Base-by-base conservation (phyloP, 2,113 vertebrate species). In the Calyptomena viridis region DNA sequence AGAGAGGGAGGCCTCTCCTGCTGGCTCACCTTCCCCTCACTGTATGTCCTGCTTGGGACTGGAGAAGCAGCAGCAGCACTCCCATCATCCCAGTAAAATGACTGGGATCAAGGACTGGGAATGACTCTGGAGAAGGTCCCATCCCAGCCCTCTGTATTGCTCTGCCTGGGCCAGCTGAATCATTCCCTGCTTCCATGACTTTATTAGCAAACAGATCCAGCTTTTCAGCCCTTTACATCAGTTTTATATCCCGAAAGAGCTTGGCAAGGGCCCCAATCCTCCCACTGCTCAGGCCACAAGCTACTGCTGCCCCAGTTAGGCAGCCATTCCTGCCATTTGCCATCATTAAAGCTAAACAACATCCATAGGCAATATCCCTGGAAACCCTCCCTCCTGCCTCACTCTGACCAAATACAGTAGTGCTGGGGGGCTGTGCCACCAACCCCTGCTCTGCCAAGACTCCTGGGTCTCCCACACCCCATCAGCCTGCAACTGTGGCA, bases 271-370 rank as follows among this genome's bases (percentile, higher is more conserved):
- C 77, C 92, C 78, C 80, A 56, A 80, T 96, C 93, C 85, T 97
- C 92, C 93, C 90, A 82, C 93, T 87, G 83, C 88, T 85, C 40
- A 56, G 89, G 58, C 95, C 76, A 72, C 86, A 66, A 94, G 87
- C 92, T 84, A 72, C 90, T 46, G 69, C 84, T 90, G 84, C 58
- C 89, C 96, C 96, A 95, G 69, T 91, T 96, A 91, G 94, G 84
- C 71, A 72, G 53, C 93, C 6, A 1, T 59, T 90, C 40, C 72
- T 68, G 60, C 84, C 12, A 5, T 53, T 93, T 83, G 22, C 79
- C 42, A 7, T 53, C 2, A 1, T 82, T 50, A 63, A 49, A 84
- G 52, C 44, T 47, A 14, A 91, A 88, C 44, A 56, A 14, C 63
- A 68, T 77, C 91, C 72, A 37, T 4, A 19, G 67, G 63, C 5